Base-by-base conservation (phyloP, 1,140 invertebrate genomes). In the Heliconius himera region DNA sequence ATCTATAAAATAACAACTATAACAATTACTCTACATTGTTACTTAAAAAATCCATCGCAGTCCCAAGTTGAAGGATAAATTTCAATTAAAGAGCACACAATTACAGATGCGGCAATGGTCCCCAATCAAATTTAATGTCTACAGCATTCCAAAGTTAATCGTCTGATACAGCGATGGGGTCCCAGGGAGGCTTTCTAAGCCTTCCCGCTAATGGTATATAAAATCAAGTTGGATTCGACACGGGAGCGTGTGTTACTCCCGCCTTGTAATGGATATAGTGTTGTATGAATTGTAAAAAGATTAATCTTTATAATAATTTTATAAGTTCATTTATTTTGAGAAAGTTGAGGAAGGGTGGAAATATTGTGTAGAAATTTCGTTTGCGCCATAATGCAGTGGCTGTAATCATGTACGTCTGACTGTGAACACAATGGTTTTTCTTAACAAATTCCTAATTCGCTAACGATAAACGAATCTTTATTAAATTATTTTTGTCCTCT, bases 111-210 rank as follows among this genome's bases (percentile, higher is more conserved):
- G 82, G 80, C 84, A 79, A 81, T 82, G 81, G 83, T 74, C 76
- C 78, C 82, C 84, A 88, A 88, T 88, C 83, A 84, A 85, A 82
- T 87, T 89, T 87, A 87, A 88, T 89, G 84, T 84, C 83, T 83
- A 84, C 85, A 74, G 84, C 85, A 87, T 87, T 88, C 88, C 86
- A 80, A 56, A 81, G 81, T 84, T 89, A 88, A 88, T 89, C 87
- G 88, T 85, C 83, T 85, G 80, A 74, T 82, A 66, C 73, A 81
- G 76, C 22, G 73, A 73, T 79, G 79, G 84, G 84, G 83, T 84
- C 83, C 83, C 70, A 79, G 81, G 77, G 49, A 41, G 46, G 76
- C 74, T 75, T 80, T 83, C 82, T 83, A 87, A 90, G 87, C 88
- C 88, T 87, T 82, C 70, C 79, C 82, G 78, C 80, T 85, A 85